These are phyloP conservation scores for Sycophila sp. DNA, from an alignment of 1,140 invertebrate species.

Conservation along the genomic window DNA sequence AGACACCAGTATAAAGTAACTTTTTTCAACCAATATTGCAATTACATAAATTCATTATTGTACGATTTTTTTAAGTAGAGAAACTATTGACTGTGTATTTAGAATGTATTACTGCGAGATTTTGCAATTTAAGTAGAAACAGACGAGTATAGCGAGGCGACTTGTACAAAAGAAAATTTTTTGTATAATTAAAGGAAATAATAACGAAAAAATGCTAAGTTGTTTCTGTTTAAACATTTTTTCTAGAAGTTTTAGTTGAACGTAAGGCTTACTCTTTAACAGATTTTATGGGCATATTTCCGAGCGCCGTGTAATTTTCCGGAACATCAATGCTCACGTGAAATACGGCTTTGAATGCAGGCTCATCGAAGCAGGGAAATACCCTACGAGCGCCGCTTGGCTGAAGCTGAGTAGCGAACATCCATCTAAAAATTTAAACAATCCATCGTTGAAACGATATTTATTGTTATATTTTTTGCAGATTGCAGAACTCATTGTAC, in stretches of 20 bases:
- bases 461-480: slow-evolving; percentile 17
- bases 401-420: slow-evolving; percentile 90
- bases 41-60: too few species aligned
- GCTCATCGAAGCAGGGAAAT: slow-evolving; percentile 95
- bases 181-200: slow-evolving; percentile 60
- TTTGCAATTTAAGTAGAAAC: too few species aligned
- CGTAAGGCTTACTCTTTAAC: slow-evolving; percentile 4
- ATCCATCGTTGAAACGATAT: background rate
- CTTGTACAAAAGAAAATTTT: too few species aligned
- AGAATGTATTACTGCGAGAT: too few species aligned
- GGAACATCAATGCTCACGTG: slow-evolving; percentile 80
- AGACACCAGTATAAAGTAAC: too few species aligned
- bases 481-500: background rate
- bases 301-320: slow-evolving; percentile 76
- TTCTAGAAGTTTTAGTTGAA: too few species aligned
- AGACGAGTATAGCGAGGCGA: too few species aligned
- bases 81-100: too few species aligned
- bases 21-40: too few species aligned
- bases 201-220: slow-evolving; percentile 66
- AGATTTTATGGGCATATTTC: slow-evolving; percentile 43
- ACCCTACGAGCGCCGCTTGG: slow-evolving; percentile 87
- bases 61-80: too few species aligned
- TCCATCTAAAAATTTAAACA: slow-evolving; percentile 71
- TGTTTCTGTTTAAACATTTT: too few species aligned
- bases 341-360: slow-evolving; percentile 88